These are phyloP conservation scores for Tenodera sinensis DNA, from an alignment of 2,888 invertebrate species.

Conservation along the genomic window DNA sequence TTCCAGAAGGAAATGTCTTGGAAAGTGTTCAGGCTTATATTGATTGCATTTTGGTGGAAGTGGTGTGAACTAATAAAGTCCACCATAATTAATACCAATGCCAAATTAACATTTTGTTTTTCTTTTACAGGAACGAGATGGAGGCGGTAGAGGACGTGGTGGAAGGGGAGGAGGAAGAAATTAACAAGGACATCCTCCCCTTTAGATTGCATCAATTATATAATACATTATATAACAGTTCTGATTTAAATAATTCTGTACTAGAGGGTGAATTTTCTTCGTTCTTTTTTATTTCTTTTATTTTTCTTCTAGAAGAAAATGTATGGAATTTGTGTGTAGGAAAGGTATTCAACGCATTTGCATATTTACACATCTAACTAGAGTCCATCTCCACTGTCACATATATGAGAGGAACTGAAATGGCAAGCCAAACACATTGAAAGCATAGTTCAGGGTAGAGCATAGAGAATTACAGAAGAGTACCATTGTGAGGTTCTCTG, in stretches of 20 bases:
- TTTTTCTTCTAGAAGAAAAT: conserved; percentile 20
- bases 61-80: too few relatives aligned
- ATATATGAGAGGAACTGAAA: background rate
- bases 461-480: background rate
- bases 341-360: conserved; percentile 18
- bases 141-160: conserved; percentile 30
- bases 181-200: conserved; percentile 23
- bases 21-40: too few relatives aligned
- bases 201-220: conserved; percentile 27
- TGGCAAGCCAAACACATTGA: background rate
- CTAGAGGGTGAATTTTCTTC: conserved; percentile 28
- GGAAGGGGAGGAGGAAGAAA: conserved; percentile 32
- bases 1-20: too few relatives aligned
- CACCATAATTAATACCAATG: too few relatives aligned
- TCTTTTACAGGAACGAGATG: conserved; percentile 28
- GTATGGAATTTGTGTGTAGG: conserved; percentile 29
- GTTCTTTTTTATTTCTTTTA: background rate
- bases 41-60: too few relatives aligned
- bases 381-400: background rate
- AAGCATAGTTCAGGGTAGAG: background rate
- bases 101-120: background rate
- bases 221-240: conserved; percentile 24
- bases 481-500: background rate
- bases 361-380: conserved; percentile 20
- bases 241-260: conserved; percentile 27